phyloP scores from a whole-genome alignment of 2,888 invertebrate species.

The Ypsolopha scabrella region DNA sequence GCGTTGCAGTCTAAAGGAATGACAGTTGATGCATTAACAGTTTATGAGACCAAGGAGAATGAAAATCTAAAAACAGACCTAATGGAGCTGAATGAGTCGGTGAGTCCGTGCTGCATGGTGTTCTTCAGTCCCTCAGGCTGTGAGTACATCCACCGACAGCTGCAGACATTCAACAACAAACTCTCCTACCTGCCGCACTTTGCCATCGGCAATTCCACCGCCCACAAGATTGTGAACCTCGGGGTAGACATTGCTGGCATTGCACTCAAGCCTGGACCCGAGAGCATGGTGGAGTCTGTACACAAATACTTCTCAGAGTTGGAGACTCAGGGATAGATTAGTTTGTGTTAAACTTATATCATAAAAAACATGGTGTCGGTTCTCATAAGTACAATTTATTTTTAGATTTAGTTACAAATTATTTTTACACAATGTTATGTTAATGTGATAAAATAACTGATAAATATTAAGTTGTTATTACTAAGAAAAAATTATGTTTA shows the following conservation, averaged over 20 bases:
- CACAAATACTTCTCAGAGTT: slow-evolving; percentile 31
- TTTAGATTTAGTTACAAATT: too few species aligned
- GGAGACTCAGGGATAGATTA: slow-evolving; percentile 9
- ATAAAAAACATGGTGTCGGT: too few species aligned
- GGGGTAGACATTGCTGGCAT: slow-evolving; percentile 55
- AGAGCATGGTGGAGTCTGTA: slow-evolving; percentile 38
- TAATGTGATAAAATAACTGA: too few species aligned
- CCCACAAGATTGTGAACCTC: slow-evolving; percentile 52
- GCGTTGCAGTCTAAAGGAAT: slow-evolving; percentile 27
- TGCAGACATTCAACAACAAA: slow-evolving; percentile 48
- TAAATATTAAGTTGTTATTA: too few species aligned
- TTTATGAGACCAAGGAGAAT: slow-evolving; percentile 57
- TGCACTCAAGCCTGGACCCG: slow-evolving; percentile 37
- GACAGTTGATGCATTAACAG: slow-evolving; percentile 36
- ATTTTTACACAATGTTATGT: too few species aligned
- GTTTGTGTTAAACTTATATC: too few species aligned
- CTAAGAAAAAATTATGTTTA: too few species aligned
- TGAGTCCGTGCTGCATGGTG: slow-evolving; percentile 39
- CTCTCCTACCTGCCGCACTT: slow-evolving; percentile 46
- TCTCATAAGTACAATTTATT: too few species aligned
- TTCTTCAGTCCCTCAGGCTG: slow-evolving; percentile 61
- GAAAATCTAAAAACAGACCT: slow-evolving; percentile 35
- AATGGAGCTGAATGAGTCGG: slow-evolving; percentile 28
- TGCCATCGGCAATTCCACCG: slow-evolving; percentile 59
- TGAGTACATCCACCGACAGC: slow-evolving; percentile 49